Evolutionary conservation across 2,797 vertebrate genomes (phyloP), one percentile per base, ranked within the genome.

Genomic region (Mionectes olivaceus): DNA sequence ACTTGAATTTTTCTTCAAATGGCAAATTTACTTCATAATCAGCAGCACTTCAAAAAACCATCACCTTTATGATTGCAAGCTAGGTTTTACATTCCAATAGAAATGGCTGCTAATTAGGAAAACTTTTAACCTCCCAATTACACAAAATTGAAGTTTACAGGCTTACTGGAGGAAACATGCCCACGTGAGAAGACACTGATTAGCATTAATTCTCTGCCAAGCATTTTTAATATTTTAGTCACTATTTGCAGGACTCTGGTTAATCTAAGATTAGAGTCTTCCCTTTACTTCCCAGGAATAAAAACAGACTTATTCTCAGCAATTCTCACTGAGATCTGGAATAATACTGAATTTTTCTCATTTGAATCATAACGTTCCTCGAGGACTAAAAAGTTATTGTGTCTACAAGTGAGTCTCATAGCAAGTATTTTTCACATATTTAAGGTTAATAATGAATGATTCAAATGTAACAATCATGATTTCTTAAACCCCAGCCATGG

Each of bases 191-290:
- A 90, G 64, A 79, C 56, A 68, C 19, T 93, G 87, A 78, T 80
- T 78, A 96, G 90, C 28, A 91, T 35, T 69, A 68, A 64, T 35
- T 71, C 78, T 91, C 43, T 81, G 64, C 24, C 57, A 80, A 89
- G 55, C 7, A 18, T 87, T 95, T 91, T 95, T 76, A 87, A 86
- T 83, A 65, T 93, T 88, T 93, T 93, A 74, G 89, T 87, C 56
- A 80, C 92, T 89, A 80, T 75, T 89, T 93, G 14, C 35, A 86
- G 47, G 76, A 92, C 35, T 70, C 46, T 69, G 37, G 6, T 74
- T 85, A 81, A 60, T 78, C 79, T 85, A 53, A 71, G 50, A 46
- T 87, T 61, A 75, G 35, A 75, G 49, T 68, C 93, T 75, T 80
- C 18, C 30, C 13, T 83, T 74, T 47, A 43, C 6, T 77, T 87